Base-by-base conservation (phyloP, 2,797 vertebrate species). In the Margarornis squamiger region DNA sequence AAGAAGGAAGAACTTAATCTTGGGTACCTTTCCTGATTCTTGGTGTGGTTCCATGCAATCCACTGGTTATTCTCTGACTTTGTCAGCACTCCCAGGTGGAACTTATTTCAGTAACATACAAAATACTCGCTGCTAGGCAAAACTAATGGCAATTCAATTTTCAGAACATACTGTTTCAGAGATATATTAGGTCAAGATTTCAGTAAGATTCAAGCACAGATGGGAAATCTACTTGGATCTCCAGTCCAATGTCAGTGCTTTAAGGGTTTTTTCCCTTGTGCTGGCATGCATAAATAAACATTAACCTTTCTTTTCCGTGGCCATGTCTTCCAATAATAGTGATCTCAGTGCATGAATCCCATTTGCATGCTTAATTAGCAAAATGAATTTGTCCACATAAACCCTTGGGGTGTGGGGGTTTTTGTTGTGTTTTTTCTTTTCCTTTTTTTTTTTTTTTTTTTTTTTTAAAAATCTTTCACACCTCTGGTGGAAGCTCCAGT, bases 261-360 rank as follows among this genome's bases (percentile, higher is more conserved):
- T 48, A 71, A 66, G 29, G 14, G 1, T 2, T 66, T 75, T 89
- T 51, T 1, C 16, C 18, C 4, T 10, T 41, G 0, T 46, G 15
- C 8, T 85, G 36, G 3, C 48, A 7, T 23, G 6, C 41, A 36
- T 73, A 87, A 81, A 58, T 20, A 76, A 87, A 45, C 18, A 32
- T 21, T 54, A 39, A 51, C 27, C 19, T 79, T 66, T 43, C 14
- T 84, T 76, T 94, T 85, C 63, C 6, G 0, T 26, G 38, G 8
- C 52, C 41, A 7, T 59, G 29, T 87, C 22, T 85, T 82, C 29
- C 48, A 17, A n/a, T 88, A 46, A 36, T 54, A 67, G 59, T 0
- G 2, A 46, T 73, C 27, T 66, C 12, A 34, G 24, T 54, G 72
- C 43, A 39, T 59, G 85, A 87, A 80, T 80, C 21, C 51, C 27